Evolutionary conservation across 92 coral and sea anemone species (phyloP), one percentile per base, ranked within the genome.

Genomic region (Umimayanthus kanabou): DNA sequence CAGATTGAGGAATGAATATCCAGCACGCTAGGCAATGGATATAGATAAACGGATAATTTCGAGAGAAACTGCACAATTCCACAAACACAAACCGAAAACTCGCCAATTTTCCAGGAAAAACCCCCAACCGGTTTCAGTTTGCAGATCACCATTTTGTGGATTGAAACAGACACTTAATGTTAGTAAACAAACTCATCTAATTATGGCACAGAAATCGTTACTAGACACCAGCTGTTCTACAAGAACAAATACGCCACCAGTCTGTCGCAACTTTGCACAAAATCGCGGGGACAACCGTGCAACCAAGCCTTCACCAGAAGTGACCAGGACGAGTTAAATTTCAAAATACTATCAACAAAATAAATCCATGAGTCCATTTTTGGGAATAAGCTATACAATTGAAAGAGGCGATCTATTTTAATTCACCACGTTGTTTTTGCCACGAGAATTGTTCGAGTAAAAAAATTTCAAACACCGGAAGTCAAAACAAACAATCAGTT

Each of bases 231-330:
- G 66, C 40, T 43, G 25, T n/a, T 78, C 37, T 25, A 25, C 47
- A 49, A 78, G 61, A 78, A 49, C 82, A 78, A 78, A 78, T 45
- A 20, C 11, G 25, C 82, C 61, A 78, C 82, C 82, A 26, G 82
- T 49, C 65, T n/a, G 30, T 39, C 39, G 53, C 13, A 25, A 18
- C 23, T 39, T 20, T 39, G 25, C 25, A 18, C 79, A 18, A 75
- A 37, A 75, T 20, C 79, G 49, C 45, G 50, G 29, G 23, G 79
- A 26, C 6, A 78, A 26, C 58, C 82, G 58, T 18, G 26, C 61
- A 73, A 28, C 77, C 77, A 13, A 18, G 14, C 18, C 5, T 39
- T 9, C 45, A 75, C 79, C 79, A 53, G 77, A 75, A 75, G 79
- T 75, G 23, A 18, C 79, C n/a, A 9, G 49, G 11, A 30, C 50